phyloP scores from a whole-genome alignment of 2,888 invertebrate species.

The Eudemis profundana region DNA sequence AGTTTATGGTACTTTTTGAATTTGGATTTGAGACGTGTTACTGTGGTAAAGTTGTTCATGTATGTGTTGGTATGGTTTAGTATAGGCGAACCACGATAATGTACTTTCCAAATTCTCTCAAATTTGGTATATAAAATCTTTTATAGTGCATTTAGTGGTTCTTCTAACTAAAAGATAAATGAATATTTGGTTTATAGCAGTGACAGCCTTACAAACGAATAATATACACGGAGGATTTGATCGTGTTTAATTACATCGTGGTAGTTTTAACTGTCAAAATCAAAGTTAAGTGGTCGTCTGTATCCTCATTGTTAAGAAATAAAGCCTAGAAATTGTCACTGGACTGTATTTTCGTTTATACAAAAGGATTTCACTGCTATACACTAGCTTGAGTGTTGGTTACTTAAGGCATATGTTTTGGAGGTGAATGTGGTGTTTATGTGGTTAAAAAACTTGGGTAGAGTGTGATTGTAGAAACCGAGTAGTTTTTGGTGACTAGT shows the following conservation, averaged over 20 bases:
- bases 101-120: neutral
- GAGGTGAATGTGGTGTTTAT: constrained; percentile 20
- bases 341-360: neutral
- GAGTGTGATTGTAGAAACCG: constrained; percentile 6
- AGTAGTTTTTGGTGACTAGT: neutral
- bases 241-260: neutral
- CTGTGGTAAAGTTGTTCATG: neutral
- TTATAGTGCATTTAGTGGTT: neutral
- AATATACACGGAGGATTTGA: neutral
- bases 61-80: constrained; percentile 11
- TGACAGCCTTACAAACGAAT: neutral
- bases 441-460: constrained; percentile 9
- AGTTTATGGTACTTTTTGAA: neutral
- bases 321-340: too few species aligned
- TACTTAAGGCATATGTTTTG: neutral
- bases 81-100: neutral
- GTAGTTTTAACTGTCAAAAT: too few species aligned
- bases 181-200: neutral
- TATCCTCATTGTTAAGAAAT: too few species aligned
- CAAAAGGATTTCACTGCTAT: neutral
- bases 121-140: too few species aligned
- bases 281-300: too few species aligned
- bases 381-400: constrained; percentile 6
- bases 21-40: constrained; percentile 4
- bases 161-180: neutral